Evolutionary conservation across 2,888 invertebrate species (phyloP), one percentile per base, ranked within the genome.

Genomic region (Campoplex nolae): DNA sequence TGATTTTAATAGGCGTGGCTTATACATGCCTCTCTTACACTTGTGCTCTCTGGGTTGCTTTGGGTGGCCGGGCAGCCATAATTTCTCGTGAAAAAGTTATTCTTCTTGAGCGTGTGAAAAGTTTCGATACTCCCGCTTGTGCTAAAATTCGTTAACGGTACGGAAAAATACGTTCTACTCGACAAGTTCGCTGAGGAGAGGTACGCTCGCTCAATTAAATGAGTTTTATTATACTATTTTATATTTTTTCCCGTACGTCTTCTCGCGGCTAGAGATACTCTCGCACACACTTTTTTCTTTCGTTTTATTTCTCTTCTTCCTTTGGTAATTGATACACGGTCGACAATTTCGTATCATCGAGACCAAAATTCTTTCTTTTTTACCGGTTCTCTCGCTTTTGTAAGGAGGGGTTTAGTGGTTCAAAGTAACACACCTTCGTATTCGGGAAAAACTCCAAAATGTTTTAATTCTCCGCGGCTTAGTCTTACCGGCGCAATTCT

Each of bases 1-100:
- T 86, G 90, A 89, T 88, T 89, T 87, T 77, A 89, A 93, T 93
- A 92, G 93, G 93, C 93, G 93, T 93, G 93, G 93, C 91, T 92
- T 93, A 85, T 79, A 90, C 38, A 70, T 83, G 84, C 83, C 83
- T 58, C 76, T 76, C 80, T 71, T 84, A 80, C 83, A 80, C 83
- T 78, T 84, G 80, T 82, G 86, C 68, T 75, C 83, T 73, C 77
- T 80, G 62, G 81, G 88, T 88, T 84, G 83, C 81, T 88, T 82
- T 87, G 89, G 86, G 58, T 73, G 90, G 90, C 90, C 91, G 92
- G 54, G 92, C 91, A 90, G 93, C 93, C 93, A 93, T 93, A 93
- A 92, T 91, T 91, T 89, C 89, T 89, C 86, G 87, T 86, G 89
- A 84, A 89, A 88, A 82, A 85, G 75, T 89, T 88, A 90, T 71